Evolutionary conservation across 2,888 invertebrate species (phyloP), one percentile per base, ranked within the genome.

Genomic region (Drosophila imparisetae): DNA sequence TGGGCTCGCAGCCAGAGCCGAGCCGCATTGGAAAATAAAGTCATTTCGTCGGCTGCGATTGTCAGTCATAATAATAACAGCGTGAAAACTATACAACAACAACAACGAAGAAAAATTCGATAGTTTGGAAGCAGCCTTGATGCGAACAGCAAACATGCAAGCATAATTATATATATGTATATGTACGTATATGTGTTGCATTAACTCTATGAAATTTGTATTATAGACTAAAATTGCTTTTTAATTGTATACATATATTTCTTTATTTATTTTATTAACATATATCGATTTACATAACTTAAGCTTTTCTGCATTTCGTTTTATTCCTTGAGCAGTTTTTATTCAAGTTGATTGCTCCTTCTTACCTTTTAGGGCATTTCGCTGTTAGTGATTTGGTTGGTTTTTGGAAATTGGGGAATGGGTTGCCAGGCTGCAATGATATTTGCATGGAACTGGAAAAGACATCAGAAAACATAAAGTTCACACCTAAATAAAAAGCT

Each of bases 11-110:
- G 49, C 18, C 49, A 49, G 18, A 49, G 27, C 18, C 18, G 18
- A 55, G 27, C 36, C 70, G 40, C 63, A 66, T 64, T 53, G 71
- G 71, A 79, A 83, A 85, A 89, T 89, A 72, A 84, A 85, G 89
- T 86, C 84, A 85, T 89, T 85, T 79, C 62, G 71, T 40, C 59
- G 59, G 36, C 36, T 38, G 55, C 32, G 52, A 55, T 64, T 61
- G 40, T 68, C 54, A 27, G 63, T 59, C 49, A 36, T 58, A 61
- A 54, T 64, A 57, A 66, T 59, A 49, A 58, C 45, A 58, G 34
- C 54, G 27, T n/a, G 24, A 42, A 32, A 69, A 30, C 32, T 11
- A 49, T 29, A 45, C 30, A 69, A 68, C 11, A 59, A n/a, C 21
- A 45, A n/a, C 50, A 36, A 27, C 36, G 36, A 54, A 34, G 38